These are phyloP conservation scores for Eugnorisma glareosa DNA, from an alignment of 2,888 invertebrate species.

Conservation along the genomic window DNA sequence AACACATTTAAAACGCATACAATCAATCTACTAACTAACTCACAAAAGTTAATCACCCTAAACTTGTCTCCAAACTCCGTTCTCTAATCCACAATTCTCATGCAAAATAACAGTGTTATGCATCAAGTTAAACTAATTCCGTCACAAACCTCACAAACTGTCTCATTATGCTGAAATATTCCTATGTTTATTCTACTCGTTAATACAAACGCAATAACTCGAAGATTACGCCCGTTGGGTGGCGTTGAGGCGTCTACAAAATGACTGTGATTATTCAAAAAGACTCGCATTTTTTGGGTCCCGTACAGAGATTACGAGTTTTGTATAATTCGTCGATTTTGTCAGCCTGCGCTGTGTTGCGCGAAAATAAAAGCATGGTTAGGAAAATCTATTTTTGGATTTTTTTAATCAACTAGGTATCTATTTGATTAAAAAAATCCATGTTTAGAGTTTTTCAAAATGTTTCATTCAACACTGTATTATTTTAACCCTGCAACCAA, in stretches of 20 bases:
- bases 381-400: not conserved
- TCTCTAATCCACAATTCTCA: constrained; percentile 49
- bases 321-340: constrained; percentile 67
- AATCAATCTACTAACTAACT: not conserved
- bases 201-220: constrained; percentile 79
- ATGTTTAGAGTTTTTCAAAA: not conserved
- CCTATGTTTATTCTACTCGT: constrained; percentile 80
- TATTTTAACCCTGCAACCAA: too few relatives aligned
- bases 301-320: constrained; percentile 64
- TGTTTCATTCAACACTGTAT: not conserved
- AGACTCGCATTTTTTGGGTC: constrained; percentile 68
- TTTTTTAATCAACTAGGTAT: not conserved
- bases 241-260: constrained; percentile 70
- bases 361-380: constrained; percentile 10
- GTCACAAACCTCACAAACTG: constrained; percentile 66
- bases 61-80: constrained; percentile 51
- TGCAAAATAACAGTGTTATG: constrained; percentile 54
- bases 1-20: not conserved
- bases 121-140: constrained; percentile 66
- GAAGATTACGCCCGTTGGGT: constrained; percentile 77
- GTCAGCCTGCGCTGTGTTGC: constrained; percentile 37
- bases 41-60: constrained; percentile 19
- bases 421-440: too few relatives aligned
- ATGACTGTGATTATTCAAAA: constrained; percentile 78
- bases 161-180: constrained; percentile 74